Conservation (phyloP, 2,797 vertebrate species). For the Pelochelys cantorii region DNA sequence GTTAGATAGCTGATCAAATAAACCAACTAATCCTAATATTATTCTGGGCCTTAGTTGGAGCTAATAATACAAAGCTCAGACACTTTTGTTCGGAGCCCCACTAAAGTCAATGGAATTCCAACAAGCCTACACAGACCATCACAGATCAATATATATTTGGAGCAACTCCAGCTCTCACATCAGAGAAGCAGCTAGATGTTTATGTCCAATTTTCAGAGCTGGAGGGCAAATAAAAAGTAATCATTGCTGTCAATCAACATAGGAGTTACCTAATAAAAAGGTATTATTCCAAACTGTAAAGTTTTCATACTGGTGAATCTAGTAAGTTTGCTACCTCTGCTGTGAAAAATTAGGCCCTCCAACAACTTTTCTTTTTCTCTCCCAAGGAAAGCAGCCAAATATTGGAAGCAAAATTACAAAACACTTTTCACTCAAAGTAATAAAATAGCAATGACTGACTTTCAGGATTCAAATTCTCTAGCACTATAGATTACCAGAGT, state of each 20-base stretch:
- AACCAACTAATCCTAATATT: background rate
- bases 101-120: background rate
- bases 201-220: background rate
- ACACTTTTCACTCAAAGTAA: background rate
- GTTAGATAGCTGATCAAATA: background rate
- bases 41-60: too few species aligned
- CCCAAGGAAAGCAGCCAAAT: background rate
- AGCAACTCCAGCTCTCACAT: background rate
- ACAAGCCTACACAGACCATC: background rate
- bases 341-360: background rate
- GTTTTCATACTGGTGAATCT: background rate
- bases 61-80: background rate
- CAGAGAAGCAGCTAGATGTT: background rate
- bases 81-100: background rate
- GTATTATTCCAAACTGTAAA: constrained; percentile 20
- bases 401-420: background rate
- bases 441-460: background rate
- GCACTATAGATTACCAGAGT: background rate
- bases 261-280: background rate
- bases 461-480: constrained; percentile 2
- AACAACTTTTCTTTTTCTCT: background rate
- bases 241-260: background rate
- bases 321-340: background rate
- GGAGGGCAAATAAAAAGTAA: background rate
- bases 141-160: background rate